Conservation (phyloP, 2,113 vertebrate species). For the Silurus meridionalis region DNA sequence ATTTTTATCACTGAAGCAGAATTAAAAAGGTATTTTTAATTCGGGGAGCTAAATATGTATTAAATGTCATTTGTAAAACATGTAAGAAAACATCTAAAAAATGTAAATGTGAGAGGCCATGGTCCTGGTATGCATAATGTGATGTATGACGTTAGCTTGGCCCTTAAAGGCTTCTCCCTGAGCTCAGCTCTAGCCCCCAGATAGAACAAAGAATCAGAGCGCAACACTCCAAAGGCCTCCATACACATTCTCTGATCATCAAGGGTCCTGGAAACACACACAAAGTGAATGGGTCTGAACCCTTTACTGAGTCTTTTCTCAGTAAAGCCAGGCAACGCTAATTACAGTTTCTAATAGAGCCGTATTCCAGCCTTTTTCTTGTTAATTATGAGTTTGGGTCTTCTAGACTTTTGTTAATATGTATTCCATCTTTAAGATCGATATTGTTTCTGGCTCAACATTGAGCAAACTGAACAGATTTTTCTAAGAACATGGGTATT, state of each 20-base stretch:
- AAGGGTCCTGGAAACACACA: neutral
- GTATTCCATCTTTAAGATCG: neutral
- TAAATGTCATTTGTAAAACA: neutral
- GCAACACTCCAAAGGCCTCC: conserved; percentile 13
- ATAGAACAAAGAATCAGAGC: conserved; percentile 41
- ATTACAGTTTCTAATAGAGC: neutral
- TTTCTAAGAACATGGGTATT: neutral
- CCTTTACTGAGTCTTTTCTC: neutral
- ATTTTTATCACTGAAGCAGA: neutral
- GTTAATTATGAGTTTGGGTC: neutral
- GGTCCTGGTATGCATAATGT: conserved; percentile 30
- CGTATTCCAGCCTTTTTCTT: neutral
- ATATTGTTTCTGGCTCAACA: conserved; percentile 26
- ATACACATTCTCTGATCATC: conserved; percentile 35
- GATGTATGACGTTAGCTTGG: conserved; percentile 20
- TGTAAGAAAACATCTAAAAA: conserved; percentile 37
- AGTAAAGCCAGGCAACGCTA: neutral
- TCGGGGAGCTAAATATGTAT: neutral
- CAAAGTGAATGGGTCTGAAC: neutral
- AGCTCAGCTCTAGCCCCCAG: neutral
- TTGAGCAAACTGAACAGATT: neutral
- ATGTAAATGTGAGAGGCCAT: conserved; percentile 40
- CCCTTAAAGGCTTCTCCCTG: conserved; percentile 16
- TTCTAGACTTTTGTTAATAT: conserved; percentile 2
- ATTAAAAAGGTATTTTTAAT: neutral